Evolutionary conservation across 2,797 vertebrate genomes (phyloP).

Genomic region (Siniperca obscura): DNA sequence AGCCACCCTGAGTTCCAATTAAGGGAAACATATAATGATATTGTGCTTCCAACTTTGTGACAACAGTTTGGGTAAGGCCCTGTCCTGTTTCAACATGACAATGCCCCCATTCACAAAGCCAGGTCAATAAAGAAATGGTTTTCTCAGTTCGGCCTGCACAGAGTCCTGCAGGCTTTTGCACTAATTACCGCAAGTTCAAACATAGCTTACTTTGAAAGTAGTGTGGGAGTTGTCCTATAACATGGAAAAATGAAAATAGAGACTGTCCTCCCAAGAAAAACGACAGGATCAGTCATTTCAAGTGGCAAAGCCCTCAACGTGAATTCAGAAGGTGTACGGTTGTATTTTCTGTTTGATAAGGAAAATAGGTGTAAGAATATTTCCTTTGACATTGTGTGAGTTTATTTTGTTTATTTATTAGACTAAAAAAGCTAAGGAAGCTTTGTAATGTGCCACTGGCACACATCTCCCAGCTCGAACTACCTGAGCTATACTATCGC

Average conservation of each 20-base stretch:
- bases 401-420: too few relatives aligned
- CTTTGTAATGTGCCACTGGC: too few relatives aligned
- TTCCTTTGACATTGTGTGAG: too few relatives aligned
- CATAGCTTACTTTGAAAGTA: not conserved
- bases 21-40: not conserved
- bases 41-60: conserved; percentile 9
- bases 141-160: conserved; percentile 5
- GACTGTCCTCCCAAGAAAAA: not conserved
- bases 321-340: too few relatives aligned
- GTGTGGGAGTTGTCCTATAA: not conserved
- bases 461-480: too few relatives aligned
- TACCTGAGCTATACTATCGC: too few relatives aligned
- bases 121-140: conserved; percentile 14
- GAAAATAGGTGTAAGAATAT: too few relatives aligned
- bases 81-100: not conserved
- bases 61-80: not conserved
- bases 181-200: not conserved
- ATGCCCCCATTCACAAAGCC: not conserved
- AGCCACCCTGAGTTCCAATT: not conserved
- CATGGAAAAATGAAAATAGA: not conserved
- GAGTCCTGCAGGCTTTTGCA: not conserved
- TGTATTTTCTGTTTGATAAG: too few relatives aligned
- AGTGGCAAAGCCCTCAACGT: too few relatives aligned
- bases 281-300: not conserved
- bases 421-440: too few relatives aligned